phyloP scores from a whole-genome alignment of 2,888 invertebrate species.

The Uloborus plumipes region DNA sequence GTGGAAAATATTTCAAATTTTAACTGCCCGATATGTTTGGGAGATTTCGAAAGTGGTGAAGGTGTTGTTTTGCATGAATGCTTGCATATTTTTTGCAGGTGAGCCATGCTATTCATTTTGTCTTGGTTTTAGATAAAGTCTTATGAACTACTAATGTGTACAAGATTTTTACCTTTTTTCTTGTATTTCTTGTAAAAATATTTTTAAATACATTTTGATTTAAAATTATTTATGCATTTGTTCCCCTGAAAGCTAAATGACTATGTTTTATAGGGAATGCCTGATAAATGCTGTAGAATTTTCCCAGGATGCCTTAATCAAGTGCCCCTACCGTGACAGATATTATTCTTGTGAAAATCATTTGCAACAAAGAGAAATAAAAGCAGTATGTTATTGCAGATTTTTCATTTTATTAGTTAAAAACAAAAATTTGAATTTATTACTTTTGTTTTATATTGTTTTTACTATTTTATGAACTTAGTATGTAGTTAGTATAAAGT shows the following conservation, averaged over 20 bases:
- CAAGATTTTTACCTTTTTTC: too few species aligned
- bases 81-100: constrained; percentile 87
- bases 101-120: constrained; percentile 59
- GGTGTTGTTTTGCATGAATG: constrained; percentile 88
- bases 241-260: too few species aligned
- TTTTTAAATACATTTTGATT: too few species aligned
- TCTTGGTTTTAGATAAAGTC: too few species aligned
- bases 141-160: too few species aligned
- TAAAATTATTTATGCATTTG: too few species aligned
- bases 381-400: constrained; percentile 75
- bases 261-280: constrained; percentile 74
- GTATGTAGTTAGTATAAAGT: too few species aligned
- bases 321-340: constrained; percentile 85
- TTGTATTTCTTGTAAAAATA: too few species aligned
- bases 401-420: too few species aligned
- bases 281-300: constrained; percentile 81
- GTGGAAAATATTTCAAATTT: constrained; percentile 81
- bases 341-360: constrained; percentile 81
- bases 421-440: too few species aligned
- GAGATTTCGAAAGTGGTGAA: constrained; percentile 76
- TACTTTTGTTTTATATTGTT: too few species aligned
- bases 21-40: constrained; percentile 87
- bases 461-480: too few species aligned
- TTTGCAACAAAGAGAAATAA: constrained; percentile 88
- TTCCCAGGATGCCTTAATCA: constrained; percentile 83